phyloP scores from a whole-genome alignment of 2,888 invertebrate genomes.

The Nephrocerus scutellatus region DNA sequence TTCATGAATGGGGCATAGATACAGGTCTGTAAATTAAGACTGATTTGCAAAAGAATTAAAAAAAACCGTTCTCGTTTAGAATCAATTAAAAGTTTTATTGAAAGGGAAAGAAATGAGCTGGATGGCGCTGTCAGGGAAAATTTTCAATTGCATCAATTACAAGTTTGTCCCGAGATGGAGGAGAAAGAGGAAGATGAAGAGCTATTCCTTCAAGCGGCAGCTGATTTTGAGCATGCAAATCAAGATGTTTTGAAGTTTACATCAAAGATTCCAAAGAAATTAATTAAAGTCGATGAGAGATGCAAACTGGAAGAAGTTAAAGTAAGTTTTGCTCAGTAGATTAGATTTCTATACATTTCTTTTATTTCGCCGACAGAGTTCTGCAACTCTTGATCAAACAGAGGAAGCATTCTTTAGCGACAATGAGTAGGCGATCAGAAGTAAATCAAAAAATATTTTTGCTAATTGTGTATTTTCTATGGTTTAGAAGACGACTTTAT shows the following conservation, averaged over 20 bases:
- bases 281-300: no score
- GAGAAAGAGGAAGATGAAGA: conserved; percentile 11
- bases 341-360: no score
- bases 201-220: background rate
- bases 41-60: background rate
- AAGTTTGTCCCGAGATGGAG: conserved; percentile 19
- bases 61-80: no score
- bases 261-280: no score
- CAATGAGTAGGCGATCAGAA: no score
- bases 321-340: no score
- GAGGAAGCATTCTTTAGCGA: background rate
- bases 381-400: conserved; percentile 6
- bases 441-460: conserved; percentile 2
- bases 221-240: background rate
- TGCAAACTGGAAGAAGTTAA: no score
- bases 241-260: no score
- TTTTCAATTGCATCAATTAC: conserved; percentile 6
- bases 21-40: no score
- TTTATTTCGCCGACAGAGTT: no score
- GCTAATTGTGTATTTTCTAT: conserved; percentile 6
- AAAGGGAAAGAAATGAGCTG: conserved; percentile 1
- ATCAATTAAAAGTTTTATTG: conserved; percentile 2
- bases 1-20: no score
- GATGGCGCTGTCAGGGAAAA: background rate
- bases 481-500: conserved; percentile 4